A percentile compares a stretch with the other conserved stretches of the same genome.
Evolutionary conservation across 2,797 vertebrate species (phyloP).

Genomic region (Choloepus didactylus): DNA sequence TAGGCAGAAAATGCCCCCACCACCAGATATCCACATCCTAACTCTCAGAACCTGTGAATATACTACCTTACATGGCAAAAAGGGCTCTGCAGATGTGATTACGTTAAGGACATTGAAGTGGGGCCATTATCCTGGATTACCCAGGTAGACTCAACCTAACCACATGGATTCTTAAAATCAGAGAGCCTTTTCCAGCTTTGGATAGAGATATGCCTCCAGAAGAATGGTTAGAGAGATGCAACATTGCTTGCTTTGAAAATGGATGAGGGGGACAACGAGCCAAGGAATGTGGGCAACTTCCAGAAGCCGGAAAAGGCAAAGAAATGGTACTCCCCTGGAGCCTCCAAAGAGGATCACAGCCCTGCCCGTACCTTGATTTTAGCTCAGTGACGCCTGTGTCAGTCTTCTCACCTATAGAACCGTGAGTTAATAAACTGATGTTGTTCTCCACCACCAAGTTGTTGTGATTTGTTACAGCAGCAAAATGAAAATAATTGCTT

Average conservation of each 20-base stretch:
- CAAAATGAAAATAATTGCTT: not conserved
- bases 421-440: not conserved
- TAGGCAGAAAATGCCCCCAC: not conserved
- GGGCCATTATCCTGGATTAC: not conserved
- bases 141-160: not conserved
- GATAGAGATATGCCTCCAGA: not conserved
- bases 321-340: conserved; percentile 5
- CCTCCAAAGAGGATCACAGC: not conserved
- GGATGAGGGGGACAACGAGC: not conserved
- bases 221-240: not conserved
- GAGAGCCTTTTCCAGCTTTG: not conserved
- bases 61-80: not conserved
- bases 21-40: not conserved
- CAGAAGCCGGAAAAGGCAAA: conserved; percentile 26
- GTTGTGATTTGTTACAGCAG: not conserved
- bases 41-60: not conserved
- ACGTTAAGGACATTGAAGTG: not conserved
- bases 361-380: not conserved
- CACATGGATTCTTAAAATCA: not conserved
- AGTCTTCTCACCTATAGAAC: not conserved
- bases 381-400: not conserved
- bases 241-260: not conserved
- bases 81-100: not conserved
- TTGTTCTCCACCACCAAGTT: not conserved
- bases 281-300: conserved; percentile 15